Base-by-base conservation (phyloP, 2,113 vertebrate species). In the Tretioscincus oriximinensis region DNA sequence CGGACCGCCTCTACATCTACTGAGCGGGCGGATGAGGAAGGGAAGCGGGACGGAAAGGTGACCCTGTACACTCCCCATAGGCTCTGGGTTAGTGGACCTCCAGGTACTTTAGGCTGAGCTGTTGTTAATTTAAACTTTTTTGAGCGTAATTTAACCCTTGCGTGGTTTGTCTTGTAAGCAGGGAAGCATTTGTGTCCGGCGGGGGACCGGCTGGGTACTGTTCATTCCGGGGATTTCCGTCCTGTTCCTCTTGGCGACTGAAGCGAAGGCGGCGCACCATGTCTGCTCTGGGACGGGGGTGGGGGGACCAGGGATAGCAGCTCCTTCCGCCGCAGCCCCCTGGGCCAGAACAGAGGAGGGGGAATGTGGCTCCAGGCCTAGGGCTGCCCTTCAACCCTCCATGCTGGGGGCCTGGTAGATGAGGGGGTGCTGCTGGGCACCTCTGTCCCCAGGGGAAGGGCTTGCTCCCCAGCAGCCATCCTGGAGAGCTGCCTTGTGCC, bases 1-100 rank as follows among this genome's bases (percentile, higher is more conserved):
- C 95, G 0, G 94, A 96, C 73, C 93, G 83, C 80, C 93, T 96
- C 90, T 96, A 96, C 31, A 94, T 95, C 63, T 93, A 90, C 28
- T 96, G 92, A 95, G 51, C 26, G 20, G 26, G 68, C 20, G 8
- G n/a, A 26, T 7, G 24, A 76, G 78, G 83, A 69, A 86, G 90
- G 85, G 92, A 79, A 76, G 76, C 11, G 0, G 1, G 2, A 65
- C 79, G 64, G 18, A 28, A 84, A 60, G 47, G 90, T 81, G 85
- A 82, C 66, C 45, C 87, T 85, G 78, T 88, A 86, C 77, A 83
- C 77, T 73, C 73, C 85, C 82, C 2, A 78, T 84, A 86, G 86
- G 76, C 24, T 1, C 87, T 86, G 72, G 67, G 0, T 89, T 91
- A 92, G 88, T 88, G 90, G 83, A 75, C 87, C 88, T 89, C 85